Evolutionary conservation across 2,888 invertebrate genomes (phyloP), one percentile per base, ranked within the genome.

Genomic region (Galerucella nymphaeae): DNA sequence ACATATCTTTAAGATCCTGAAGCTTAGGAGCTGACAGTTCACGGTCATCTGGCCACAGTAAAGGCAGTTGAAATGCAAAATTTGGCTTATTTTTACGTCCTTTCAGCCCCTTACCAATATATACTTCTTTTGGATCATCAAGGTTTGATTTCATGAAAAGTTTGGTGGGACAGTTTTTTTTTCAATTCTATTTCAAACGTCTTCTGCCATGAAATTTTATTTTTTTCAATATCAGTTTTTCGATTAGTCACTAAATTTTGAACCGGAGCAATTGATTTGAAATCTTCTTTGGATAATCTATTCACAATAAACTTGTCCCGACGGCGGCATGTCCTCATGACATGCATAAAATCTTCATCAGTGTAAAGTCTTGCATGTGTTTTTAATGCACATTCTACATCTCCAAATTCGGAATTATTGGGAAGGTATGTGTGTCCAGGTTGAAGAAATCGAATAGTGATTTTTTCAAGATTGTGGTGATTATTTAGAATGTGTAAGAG

Each of bases 191-290:
- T 74, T 71, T 64, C 71, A 59, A 30, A 53, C 10, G 70, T 70
- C n/a, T 73, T 70, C 14, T 74, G 66, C 77, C 79, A 77, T 30
- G 53, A 69, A 48, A 77, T 75, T 18, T 71, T 71, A 10, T 72
- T 38, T 45, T 45, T 45, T 11, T 45, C 14, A 11, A 3, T 45
- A 14, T 14, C 14, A 13, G 14, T 14, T 45, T 70, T 75, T 23
- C 70, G 30, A 23, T 70, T 70, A n/a, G 64, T 64, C 5, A 65
- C 58, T 16, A 45, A 66, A 73, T 72, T 70, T 61, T 72, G 62
- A 42, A 78, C 20, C 16, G 64, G 69, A 48, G 42, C 45, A 10
- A 68, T 66, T 18, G 74, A 71, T 58, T 72, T 65, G 45, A 78
- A 71, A 41, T 78, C 74, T 55, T 70, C 42, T 61, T 53, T 45